Conservation (phyloP, 2,797 vertebrate genomes). For the Tokudaia muenninki region DNA sequence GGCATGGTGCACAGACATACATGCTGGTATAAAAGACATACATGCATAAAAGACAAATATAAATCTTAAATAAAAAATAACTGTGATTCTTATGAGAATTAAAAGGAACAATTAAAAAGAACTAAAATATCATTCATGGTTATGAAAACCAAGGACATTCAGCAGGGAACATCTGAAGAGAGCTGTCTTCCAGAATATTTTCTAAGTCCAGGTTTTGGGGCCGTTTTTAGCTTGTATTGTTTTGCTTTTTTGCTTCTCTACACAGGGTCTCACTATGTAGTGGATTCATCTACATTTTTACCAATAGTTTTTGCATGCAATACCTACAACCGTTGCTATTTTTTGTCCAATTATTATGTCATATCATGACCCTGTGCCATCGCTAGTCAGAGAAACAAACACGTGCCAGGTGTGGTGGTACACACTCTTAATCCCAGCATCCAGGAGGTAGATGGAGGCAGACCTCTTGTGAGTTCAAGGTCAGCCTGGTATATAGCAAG, state of each 20-base stretch:
- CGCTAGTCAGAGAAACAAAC: background rate
- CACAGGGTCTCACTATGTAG: background rate
- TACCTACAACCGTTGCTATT: background rate
- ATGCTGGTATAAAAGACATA: background rate
- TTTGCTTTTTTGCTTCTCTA: background rate
- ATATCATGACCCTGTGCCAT: background rate
- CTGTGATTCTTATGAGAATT: no score
- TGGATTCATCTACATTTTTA: background rate
- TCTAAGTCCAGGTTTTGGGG: background rate
- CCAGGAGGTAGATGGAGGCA: background rate
- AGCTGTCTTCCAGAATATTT: background rate
- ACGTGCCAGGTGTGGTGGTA: background rate
- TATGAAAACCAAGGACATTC: background rate
- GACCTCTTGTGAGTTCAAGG: background rate
- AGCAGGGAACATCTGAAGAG: background rate
- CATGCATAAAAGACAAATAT: background rate
- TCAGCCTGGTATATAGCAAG: background rate
- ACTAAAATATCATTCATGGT: background rate
- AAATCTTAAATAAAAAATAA: background rate
- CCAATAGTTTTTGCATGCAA: background rate
- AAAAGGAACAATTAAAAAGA: background rate
- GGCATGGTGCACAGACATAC: background rate
- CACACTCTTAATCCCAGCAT: background rate
- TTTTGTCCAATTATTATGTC: background rate
- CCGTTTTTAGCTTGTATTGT: background rate